These are phyloP conservation scores for Gymnosoma rotundatum DNA, from an alignment of 2,888 invertebrate genomes.

Conservation along the genomic window DNA sequence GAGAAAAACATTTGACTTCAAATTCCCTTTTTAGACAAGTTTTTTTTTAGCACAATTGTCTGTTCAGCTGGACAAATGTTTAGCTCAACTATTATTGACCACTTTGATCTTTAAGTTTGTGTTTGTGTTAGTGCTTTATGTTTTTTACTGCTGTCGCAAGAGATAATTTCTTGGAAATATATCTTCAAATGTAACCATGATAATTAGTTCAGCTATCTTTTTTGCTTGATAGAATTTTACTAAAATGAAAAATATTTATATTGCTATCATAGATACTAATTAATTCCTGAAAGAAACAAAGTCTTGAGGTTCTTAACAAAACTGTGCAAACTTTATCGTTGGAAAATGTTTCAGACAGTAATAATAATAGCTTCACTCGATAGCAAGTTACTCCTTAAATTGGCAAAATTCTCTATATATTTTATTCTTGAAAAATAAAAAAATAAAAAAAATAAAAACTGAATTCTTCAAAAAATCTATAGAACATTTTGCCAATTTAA, in stretches of 20 bases:
- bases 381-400: no score
- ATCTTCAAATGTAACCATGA: not conserved
- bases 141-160: slow-evolving; percentile 3
- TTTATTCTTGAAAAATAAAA: no score
- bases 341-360: no score
- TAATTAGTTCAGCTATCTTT: not conserved
- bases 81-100: not conserved
- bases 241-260: not conserved
- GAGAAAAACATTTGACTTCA: not conserved
- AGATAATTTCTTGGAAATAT: slow-evolving; percentile 31
- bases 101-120: not conserved
- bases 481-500: no score
- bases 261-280: no score
- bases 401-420: no score
- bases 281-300: no score
- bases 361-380: no score
- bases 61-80: slow-evolving; percentile 12
- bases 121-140: not conserved
- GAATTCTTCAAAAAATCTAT: no score
- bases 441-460: no score
- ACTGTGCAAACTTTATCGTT: no score
- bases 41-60: not conserved
- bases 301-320: no score
- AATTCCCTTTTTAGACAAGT: not conserved
- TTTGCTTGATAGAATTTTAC: not conserved